phyloP scores from a whole-genome alignment of 1,140 invertebrate species.

The Anagrus nilaparvatae region DNA sequence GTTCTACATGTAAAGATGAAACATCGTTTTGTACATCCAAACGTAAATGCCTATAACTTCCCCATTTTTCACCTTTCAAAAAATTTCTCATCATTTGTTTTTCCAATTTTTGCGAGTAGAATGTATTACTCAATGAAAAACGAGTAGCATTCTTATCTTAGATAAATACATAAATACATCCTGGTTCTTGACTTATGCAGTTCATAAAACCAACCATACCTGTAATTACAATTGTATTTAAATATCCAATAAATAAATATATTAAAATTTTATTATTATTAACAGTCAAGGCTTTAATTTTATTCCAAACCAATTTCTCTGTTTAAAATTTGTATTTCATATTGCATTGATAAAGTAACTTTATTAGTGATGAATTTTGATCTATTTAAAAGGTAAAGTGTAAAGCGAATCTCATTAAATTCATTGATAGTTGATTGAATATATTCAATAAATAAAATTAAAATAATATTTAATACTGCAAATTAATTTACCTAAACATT shows the following conservation, averaged over 20 bases:
- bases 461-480: constrained; percentile 19
- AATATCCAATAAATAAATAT: too few relatives aligned
- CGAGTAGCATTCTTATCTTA: constrained; percentile 52
- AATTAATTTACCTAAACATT: constrained; percentile 35
- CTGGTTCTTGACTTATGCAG: constrained; percentile 76
- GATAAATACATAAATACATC: constrained; percentile 66
- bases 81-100: constrained; percentile 81
- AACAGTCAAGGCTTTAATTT: too few relatives aligned
- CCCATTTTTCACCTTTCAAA: constrained; percentile 68
- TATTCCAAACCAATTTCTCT: too few relatives aligned
- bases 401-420: too few relatives aligned
- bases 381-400: too few relatives aligned
- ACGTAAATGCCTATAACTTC: constrained; percentile 68
- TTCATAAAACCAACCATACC: constrained; percentile 83
- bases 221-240: constrained; percentile 21
- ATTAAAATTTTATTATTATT: too few relatives aligned
- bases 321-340: background rate
- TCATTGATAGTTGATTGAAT: constrained; percentile 17
- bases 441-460: constrained; percentile 17
- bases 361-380: too few relatives aligned
- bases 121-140: constrained; percentile 46
- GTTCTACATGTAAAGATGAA: constrained; percentile 60
- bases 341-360: background rate
- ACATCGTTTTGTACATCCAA: constrained; percentile 49
- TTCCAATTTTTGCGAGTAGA: constrained; percentile 53